phyloP scores from a whole-genome alignment of 2,888 invertebrate genomes.

The Ecdyonurus torrentis region DNA sequence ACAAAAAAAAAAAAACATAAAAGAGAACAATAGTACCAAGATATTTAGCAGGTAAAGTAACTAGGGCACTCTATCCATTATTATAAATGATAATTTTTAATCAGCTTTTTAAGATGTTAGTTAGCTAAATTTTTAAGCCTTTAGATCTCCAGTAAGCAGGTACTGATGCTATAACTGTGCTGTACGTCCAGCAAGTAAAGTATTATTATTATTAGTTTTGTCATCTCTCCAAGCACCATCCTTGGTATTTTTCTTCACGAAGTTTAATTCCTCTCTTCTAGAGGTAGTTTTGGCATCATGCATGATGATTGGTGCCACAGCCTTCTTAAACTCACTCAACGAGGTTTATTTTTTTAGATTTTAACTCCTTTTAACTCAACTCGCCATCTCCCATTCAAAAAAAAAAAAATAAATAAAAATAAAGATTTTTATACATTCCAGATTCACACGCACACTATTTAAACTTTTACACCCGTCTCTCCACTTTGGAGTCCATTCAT shows the following conservation, averaged over 20 bases:
- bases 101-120: not conserved
- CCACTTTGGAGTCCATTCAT: constrained; percentile 5
- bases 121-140: not conserved
- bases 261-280: not conserved
- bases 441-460: constrained; percentile 5
- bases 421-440: constrained; percentile 4
- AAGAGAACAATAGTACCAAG: too few species aligned
- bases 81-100: too few species aligned
- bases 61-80: too few species aligned
- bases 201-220: not conserved
- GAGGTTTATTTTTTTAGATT: too few species aligned
- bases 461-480: not conserved
- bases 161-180: not conserved
- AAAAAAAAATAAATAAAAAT: constrained; percentile 2
- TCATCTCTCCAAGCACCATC: not conserved
- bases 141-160: not conserved
- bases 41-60: too few species aligned
- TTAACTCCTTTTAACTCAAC: too few species aligned
- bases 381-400: not conserved
- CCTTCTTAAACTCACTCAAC: not conserved
- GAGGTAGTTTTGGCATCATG: not conserved
- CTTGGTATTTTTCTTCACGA: not conserved
- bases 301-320: not conserved
- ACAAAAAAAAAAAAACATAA: not conserved
- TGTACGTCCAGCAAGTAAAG: not conserved